A percentile compares a stretch with the other conserved stretches of the same genome.
phyloP scores from a whole-genome alignment of 2,113 vertebrate genomes.

The Odocoileus virginianus region DNA sequence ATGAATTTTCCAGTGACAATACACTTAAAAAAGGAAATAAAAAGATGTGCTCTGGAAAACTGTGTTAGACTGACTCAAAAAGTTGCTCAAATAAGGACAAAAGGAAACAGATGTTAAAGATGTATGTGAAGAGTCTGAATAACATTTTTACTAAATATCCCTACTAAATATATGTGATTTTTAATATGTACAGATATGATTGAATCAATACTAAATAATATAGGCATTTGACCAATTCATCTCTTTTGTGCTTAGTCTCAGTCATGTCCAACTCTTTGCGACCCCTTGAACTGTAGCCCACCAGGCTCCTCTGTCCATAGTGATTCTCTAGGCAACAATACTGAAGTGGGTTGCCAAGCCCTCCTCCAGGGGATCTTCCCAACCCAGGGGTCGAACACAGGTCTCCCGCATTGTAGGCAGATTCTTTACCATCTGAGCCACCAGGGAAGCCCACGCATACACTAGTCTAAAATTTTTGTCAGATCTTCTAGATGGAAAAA shows the following conservation, averaged over 20 bases:
- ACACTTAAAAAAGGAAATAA: background rate
- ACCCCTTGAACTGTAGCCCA: background rate
- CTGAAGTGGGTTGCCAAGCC: background rate
- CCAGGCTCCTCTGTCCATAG: background rate
- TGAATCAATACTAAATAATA: background rate
- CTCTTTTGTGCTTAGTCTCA: background rate
- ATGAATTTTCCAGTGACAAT: background rate
- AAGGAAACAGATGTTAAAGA: background rate
- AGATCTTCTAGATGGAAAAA: background rate
- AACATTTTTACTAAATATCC: background rate
- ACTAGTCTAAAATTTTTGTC: background rate
- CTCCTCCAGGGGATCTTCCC: background rate
- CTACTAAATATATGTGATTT: background rate
- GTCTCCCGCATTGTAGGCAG: background rate
- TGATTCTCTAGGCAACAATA: background rate
- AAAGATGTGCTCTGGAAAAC: background rate
- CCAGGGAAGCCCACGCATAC: background rate
- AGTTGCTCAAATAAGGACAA: background rate
- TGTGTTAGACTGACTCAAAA: background rate
- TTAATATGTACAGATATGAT: background rate
- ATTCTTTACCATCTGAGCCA: background rate
- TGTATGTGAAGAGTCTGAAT: background rate
- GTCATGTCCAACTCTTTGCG: background rate
- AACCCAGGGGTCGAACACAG: background rate
- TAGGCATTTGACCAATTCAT: background rate